Percentiles rank a stretch among this genome's conserved stretches.
Conservation (phyloP, 2,797 vertebrate genomes). For the Cossypha heuglini region DNA sequence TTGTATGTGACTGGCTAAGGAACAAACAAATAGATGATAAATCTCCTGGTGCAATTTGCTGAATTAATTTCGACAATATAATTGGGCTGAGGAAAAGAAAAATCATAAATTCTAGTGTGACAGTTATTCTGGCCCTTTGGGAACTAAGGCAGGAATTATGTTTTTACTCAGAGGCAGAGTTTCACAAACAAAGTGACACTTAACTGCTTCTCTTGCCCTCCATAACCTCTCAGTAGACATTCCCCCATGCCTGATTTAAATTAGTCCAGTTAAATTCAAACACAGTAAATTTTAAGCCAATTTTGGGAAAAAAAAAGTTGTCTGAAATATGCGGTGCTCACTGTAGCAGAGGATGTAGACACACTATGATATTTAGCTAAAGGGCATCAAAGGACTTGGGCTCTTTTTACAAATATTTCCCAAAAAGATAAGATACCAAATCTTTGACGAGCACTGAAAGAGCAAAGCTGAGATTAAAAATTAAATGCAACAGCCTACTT, state of each 20-base stretch:
- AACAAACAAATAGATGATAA: not conserved
- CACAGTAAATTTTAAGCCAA: not conserved
- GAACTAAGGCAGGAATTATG: not conserved
- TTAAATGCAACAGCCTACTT: not conserved
- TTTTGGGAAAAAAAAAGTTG: not conserved
- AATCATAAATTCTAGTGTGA: not conserved
- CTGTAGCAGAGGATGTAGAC: not conserved
- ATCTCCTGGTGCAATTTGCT: not conserved
- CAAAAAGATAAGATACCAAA: not conserved
- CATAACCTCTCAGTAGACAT: not conserved
- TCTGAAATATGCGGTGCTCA: not conserved
- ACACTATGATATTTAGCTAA: not conserved
- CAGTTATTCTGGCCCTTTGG: not conserved
- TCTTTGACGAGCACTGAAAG: not conserved
- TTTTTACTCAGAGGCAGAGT: not conserved
- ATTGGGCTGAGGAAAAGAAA: not conserved
- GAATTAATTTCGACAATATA: not conserved
- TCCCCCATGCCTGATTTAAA: not conserved
- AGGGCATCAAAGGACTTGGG: not conserved
- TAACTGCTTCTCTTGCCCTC: not conserved
- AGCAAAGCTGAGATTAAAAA: not conserved
- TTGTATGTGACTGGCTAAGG: not conserved
- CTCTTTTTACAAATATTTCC: not conserved
- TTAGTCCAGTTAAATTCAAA: not conserved
- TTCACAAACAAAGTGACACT: not conserved